Conservation (phyloP, 2,113 vertebrate species). For the Gallinago paraguaiae region DNA sequence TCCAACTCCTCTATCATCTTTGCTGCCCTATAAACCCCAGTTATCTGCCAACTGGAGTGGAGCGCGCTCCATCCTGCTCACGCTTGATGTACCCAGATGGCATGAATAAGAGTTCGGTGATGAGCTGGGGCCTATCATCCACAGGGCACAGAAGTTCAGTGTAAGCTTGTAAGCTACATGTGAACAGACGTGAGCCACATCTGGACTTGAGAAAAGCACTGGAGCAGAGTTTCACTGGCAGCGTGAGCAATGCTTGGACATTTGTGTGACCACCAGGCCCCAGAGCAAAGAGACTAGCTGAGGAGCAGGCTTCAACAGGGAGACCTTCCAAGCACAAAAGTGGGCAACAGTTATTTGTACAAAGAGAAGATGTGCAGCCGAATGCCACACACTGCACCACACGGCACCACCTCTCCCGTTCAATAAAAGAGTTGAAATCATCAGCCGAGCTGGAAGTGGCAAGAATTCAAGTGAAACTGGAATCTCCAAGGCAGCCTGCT, state of each 20-base stretch:
- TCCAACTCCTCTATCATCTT: no score
- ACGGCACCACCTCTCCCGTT: background rate
- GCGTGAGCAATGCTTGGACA: background rate
- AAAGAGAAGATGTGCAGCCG: background rate
- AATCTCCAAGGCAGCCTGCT: constrained; percentile 33
- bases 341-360: background rate
- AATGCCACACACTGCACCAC: background rate
- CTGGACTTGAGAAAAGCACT: background rate
- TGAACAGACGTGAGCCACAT: background rate
- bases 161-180: background rate
- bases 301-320: background rate
- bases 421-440: constrained; percentile 29
- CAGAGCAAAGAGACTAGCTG: background rate
- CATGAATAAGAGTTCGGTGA: background rate
- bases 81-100: background rate
- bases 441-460: background rate
- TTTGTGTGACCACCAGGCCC: background rate
- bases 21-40: background rate
- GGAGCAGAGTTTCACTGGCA: background rate
- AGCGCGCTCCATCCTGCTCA: rapidly evolving
- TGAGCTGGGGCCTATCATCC: background rate
- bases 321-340: background rate
- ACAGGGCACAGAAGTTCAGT: background rate
- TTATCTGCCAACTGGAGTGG: background rate
- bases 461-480: constrained; percentile 54